Base-by-base conservation (phyloP, 2,797 vertebrate genomes). In the Passerculus sandwichensis region DNA sequence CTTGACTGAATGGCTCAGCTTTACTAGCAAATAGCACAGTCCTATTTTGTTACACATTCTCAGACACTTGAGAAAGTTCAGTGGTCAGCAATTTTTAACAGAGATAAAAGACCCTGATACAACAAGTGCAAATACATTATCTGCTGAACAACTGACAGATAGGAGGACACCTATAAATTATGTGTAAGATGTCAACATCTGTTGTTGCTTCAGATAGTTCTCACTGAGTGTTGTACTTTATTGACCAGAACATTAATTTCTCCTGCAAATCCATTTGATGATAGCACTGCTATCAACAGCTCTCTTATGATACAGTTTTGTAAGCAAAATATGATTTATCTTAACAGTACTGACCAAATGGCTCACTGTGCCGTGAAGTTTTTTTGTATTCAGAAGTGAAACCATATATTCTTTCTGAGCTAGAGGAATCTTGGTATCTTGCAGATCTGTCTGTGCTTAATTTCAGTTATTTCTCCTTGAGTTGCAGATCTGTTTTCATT, bases 221-320 rank as follows among this genome's bases (percentile, higher is more conserved):
- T 98, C 96, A 70, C 97, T 44, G 97, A 96, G 76, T 77, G 96
- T 96, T 98, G 97, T 97, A 98, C 97, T 92, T 75, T 91, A 94
- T 93, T 94, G 92, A 98, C 98, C 32, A 96, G 95, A 45, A 75
- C 91, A 32, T 98, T 98, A 88, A 99, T 97, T 69, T 95, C 95
- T 96, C 98, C 93, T 38, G 96, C 74, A 73, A 98, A 99, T 74
- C 73, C 96, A 91, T 97, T 95, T 98, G 98, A 97, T 85, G 21
- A 96, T 75, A 34, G 53, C 54, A 90, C 98, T 99, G 93, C 42
- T 19, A 85, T 99, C 98, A 95, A 99, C 97, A 67, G 97, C 96
- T 22, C 91, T 97, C 96, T 98, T 98, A 44, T 98, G 93, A 96
- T 98, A 97, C 95, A 98, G 97, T 91, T 99, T 99, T 77, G 96